A percentile compares a stretch with the other conserved stretches of the same genome.
phyloP scores from a whole-genome alignment of 2,113 vertebrate species.

The Melospiza melodia region DNA sequence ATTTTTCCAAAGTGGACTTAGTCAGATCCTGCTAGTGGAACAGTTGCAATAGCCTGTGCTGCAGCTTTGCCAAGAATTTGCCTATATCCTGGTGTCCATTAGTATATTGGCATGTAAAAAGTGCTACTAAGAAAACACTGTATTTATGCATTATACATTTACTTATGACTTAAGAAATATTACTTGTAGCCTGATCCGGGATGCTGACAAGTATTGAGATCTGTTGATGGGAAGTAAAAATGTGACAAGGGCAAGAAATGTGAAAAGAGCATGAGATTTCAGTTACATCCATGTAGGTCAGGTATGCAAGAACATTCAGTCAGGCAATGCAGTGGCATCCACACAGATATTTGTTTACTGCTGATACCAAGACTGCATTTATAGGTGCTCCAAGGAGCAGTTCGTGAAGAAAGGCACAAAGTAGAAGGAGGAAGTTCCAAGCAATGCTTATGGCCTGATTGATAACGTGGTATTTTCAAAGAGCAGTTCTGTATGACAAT shows the following conservation, averaged over 20 bases:
- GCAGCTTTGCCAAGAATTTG: not conserved
- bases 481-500: not conserved
- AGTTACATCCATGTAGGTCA: not conserved
- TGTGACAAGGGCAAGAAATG: not conserved
- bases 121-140: not conserved
- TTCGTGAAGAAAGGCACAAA: not conserved
- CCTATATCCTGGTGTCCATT: not conserved
- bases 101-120: not conserved
- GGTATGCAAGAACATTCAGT: not conserved
- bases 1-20: not conserved
- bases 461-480: not conserved
- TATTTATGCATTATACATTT: not conserved
- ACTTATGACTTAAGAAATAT: not conserved
- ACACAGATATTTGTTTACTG: not conserved
- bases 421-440: not conserved
- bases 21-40: not conserved
- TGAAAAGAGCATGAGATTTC: not conserved
- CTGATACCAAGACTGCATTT: not conserved
- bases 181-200: not conserved
- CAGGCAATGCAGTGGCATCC: not conserved
- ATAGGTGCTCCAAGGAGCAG: not conserved
- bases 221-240: not conserved
- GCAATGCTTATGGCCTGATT: not conserved
- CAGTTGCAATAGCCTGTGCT: not conserved
- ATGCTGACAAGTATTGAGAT: not conserved